Conservation (phyloP, 2,113 vertebrate species). For the Thryonomys swinderianus region DNA sequence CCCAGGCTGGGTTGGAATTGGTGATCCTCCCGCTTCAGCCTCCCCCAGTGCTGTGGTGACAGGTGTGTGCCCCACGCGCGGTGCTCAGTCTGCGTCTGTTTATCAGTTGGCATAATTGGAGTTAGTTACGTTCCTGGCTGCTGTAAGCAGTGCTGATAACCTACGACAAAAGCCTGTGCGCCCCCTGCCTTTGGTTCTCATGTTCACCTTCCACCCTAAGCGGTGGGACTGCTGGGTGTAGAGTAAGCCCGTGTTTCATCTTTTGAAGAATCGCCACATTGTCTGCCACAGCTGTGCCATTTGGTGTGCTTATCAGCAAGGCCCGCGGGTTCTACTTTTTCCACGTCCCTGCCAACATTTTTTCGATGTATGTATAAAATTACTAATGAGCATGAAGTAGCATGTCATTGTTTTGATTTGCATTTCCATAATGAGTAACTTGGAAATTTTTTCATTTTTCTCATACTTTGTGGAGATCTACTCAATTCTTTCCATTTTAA, state of each 20-base stretch:
- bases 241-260: not conserved
- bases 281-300: not conserved
- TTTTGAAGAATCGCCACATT: not conserved
- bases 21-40: not conserved
- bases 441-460: not conserved
- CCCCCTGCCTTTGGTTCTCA: not conserved
- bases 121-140: not conserved
- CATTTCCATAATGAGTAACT: not conserved
- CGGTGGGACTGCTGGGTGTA: not conserved
- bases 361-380: not conserved
- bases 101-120: not conserved
- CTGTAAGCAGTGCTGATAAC: not conserved
- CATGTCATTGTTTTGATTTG: not conserved
- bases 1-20: not conserved
- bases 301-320: not conserved
- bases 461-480: not conserved
- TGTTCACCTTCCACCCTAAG: not conserved
- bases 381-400: not conserved
- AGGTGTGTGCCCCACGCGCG: not conserved
- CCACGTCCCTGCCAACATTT: not conserved
- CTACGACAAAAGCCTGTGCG: not conserved
- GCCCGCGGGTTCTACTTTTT: not conserved
- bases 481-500: not conserved
- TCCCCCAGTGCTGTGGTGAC: not conserved
- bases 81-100: not conserved